These are phyloP conservation scores for Parazoanthus atlanticus DNA, from an alignment of 92 coral and sea anemone species.

Conservation along the genomic window DNA sequence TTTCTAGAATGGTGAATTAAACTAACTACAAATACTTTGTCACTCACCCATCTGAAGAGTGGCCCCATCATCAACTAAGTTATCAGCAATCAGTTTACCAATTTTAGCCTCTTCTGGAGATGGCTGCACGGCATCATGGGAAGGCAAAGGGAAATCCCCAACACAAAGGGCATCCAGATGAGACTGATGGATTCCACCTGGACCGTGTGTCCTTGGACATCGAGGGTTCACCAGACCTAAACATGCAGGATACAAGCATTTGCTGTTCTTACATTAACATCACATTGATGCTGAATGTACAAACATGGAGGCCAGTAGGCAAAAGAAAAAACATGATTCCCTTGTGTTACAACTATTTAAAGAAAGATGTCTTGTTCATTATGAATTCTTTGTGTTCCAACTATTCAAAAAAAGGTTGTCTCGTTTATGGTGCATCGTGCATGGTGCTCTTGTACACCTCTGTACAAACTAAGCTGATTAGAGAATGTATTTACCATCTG, in stretches of 20 bases:
- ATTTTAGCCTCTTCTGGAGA: constrained; percentile 78
- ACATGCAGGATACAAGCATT: neutral
- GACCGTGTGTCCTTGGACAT: constrained; percentile 97
- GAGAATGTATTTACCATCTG: neutral
- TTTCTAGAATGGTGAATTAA: neutral
- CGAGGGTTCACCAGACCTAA: constrained; percentile 87
- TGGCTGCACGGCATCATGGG: constrained; percentile 65
- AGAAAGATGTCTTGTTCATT: no score
- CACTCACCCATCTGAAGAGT: constrained; percentile 93
- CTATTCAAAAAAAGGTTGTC: no score
- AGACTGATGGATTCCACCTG: constrained; percentile 93
- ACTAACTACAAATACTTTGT: neutral
- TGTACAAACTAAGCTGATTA: no score
- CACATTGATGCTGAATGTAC: neutral
- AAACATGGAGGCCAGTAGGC: neutral
- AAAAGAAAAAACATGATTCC: no score
- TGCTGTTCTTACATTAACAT: no score
- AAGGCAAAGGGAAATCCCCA: constrained; percentile 84
- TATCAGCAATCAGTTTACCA: constrained; percentile 86
- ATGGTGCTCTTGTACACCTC: no score
- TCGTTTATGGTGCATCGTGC: neutral
- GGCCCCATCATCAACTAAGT: constrained; percentile 90
- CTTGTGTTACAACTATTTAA: no score
- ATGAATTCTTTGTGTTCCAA: no score
- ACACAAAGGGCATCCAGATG: constrained; percentile 92